phyloP scores from a whole-genome alignment of 2,797 vertebrate species.

The Caiman crocodilus region DNA sequence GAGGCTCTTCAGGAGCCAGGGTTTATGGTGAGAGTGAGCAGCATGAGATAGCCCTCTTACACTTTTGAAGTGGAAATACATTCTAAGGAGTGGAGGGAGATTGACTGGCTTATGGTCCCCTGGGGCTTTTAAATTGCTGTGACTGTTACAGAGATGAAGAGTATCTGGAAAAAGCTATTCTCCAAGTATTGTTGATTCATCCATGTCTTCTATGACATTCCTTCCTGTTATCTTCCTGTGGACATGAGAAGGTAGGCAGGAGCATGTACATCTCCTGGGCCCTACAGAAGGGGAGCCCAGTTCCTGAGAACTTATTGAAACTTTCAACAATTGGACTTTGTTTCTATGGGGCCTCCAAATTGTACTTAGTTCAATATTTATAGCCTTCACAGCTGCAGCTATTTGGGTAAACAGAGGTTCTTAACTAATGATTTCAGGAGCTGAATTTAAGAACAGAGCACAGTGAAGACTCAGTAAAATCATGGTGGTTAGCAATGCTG shows the following conservation, averaged over 20 bases:
- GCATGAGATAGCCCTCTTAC: background rate
- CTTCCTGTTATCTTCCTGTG: background rate
- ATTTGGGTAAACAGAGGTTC: background rate
- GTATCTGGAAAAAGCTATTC: too few relatives aligned
- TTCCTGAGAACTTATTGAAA: background rate
- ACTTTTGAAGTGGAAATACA: background rate
- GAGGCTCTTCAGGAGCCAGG: background rate
- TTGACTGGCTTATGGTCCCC: background rate
- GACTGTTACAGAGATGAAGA: too few relatives aligned
- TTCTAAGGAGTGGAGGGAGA: background rate
- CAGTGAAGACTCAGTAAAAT: too few relatives aligned
- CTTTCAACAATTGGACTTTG: background rate
- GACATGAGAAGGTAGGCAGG: background rate
- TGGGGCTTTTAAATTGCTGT: background rate
- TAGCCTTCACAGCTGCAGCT: too few relatives aligned
- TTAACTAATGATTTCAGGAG: background rate
- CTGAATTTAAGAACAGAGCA: background rate
- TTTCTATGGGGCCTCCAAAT: background rate
- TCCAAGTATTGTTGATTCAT: too few relatives aligned
- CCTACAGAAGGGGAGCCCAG: background rate
- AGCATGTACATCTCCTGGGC: rapidly evolving
- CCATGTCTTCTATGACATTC: too few relatives aligned
- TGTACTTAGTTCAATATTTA: too few relatives aligned
- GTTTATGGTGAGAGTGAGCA: background rate
- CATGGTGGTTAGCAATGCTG: too few relatives aligned